These are phyloP conservation scores for Lutraria lutraria DNA, from an alignment of 2,888 invertebrate genomes.

Conservation along the genomic window DNA sequence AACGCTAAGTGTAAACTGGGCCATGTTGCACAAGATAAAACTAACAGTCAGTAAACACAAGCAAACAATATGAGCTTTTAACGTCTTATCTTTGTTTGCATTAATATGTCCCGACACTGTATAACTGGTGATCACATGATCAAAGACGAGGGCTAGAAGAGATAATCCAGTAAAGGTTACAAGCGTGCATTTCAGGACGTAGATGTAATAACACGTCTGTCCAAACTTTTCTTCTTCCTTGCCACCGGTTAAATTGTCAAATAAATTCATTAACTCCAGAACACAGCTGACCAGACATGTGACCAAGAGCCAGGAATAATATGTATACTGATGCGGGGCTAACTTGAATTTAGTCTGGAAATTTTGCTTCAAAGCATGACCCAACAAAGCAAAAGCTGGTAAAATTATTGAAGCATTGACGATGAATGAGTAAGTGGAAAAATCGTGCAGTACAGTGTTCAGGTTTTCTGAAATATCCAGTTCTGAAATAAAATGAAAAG, in stretches of 20 bases:
- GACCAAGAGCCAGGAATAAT: constrained; percentile 35
- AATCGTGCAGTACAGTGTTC: neutral
- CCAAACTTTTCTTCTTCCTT: constrained; percentile 31
- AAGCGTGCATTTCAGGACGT: constrained; percentile 33
- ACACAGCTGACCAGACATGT: constrained; percentile 28
- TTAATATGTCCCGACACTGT: neutral
- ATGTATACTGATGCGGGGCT: constrained; percentile 21
- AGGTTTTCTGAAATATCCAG: neutral
- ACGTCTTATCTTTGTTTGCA: neutral
- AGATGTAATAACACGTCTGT: constrained; percentile 42
- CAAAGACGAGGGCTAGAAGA: constrained; percentile 6
- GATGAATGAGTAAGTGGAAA: constrained; percentile 27
- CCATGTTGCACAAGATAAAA: constrained; percentile 33
- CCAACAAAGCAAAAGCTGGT: constrained; percentile 30
- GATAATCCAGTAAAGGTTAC: neutral
- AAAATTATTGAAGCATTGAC: constrained; percentile 33
- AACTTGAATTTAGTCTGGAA: neutral
- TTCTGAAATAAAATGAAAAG: neutral
- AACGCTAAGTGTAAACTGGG: constrained; percentile 14
- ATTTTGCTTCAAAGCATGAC: constrained; percentile 18
- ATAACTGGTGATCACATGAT: neutral
- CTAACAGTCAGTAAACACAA: neutral
- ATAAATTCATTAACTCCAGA: constrained; percentile 41
- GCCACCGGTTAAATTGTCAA: constrained; percentile 27
- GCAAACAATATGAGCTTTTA: constrained; percentile 19